Conservation (phyloP, 2,888 invertebrate genomes). For the Acleris laterana region DNA sequence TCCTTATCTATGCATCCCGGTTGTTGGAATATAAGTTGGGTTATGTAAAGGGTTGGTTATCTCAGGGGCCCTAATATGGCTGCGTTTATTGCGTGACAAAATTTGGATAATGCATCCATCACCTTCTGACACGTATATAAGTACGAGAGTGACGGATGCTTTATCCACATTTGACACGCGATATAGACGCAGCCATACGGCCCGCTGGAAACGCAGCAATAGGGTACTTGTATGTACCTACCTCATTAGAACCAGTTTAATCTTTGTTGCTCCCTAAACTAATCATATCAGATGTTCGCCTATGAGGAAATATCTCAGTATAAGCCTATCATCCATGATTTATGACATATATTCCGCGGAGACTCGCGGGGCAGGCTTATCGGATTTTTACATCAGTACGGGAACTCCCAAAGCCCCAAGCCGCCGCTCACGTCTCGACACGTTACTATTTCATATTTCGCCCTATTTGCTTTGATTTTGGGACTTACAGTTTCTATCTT, state of each 20-base stretch:
- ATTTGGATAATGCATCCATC: too few species aligned
- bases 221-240: too few species aligned
- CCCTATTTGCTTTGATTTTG: constrained; percentile 18
- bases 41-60: too few species aligned
- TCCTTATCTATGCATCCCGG: too few species aligned
- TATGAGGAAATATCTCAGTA: constrained; percentile 16
- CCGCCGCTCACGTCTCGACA: constrained; percentile 7
- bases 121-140: too few species aligned
- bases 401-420: constrained; percentile 22
- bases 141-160: too few species aligned
- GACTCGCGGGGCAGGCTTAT: constrained; percentile 18
- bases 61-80: too few species aligned
- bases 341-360: constrained; percentile 28
- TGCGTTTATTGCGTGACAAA: too few species aligned
- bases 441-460: constrained; percentile 23
- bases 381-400: constrained; percentile 34
- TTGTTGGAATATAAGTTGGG: too few species aligned
- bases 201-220: too few species aligned
- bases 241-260: neutral
- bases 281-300: constrained; percentile 9
- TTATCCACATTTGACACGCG: too few species aligned
- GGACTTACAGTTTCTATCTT: constrained; percentile 5
- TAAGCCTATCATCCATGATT: constrained; percentile 28
- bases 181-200: too few species aligned
- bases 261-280: constrained; percentile 7